Evolutionary conservation across 2,888 invertebrate genomes (phyloP).

Genomic region (Torymus auratus): DNA sequence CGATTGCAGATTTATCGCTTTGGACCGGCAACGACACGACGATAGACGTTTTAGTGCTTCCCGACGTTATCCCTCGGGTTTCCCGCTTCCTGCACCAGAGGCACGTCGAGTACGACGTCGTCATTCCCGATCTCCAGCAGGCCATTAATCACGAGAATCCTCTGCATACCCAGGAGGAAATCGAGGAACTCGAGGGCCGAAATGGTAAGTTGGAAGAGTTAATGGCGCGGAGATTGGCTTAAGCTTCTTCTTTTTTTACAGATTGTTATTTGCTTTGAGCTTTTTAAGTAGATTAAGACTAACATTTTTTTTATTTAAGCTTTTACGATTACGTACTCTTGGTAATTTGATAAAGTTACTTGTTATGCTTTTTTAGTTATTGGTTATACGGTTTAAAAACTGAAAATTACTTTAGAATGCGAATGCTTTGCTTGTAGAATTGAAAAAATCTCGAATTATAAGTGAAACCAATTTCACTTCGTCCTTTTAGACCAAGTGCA

Average conservation of each 20-base stretch:
- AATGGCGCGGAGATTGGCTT: not conserved
- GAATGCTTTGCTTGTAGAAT: too few relatives aligned
- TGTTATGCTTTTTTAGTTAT: too few relatives aligned
- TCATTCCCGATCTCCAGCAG: constrained; percentile 87
- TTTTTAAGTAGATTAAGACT: not conserved
- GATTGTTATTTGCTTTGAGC: not conserved
- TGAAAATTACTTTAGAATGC: too few relatives aligned
- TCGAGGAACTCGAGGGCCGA: constrained; percentile 83
- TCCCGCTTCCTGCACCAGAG: constrained; percentile 81
- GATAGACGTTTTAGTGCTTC: constrained; percentile 85
- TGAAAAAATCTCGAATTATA: too few relatives aligned
- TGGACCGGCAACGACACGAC: constrained; percentile 83
- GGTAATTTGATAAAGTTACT: too few relatives aligned
- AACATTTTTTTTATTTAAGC: too few relatives aligned
- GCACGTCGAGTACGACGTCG: constrained; percentile 83
- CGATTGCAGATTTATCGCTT: constrained; percentile 79
- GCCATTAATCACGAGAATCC: constrained; percentile 90
- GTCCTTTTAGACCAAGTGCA: not conserved
- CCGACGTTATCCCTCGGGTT: constrained; percentile 81
- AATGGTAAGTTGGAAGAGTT: constrained; percentile 74
- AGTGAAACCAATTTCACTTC: too few relatives aligned
- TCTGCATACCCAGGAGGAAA: constrained; percentile 77
- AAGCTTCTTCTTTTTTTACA: too few relatives aligned
- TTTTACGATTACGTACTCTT: too few relatives aligned
- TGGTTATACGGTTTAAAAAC: too few relatives aligned